Evolutionary conservation across 2,888 invertebrate genomes (phyloP).

Genomic region (Ennomos quercinarius): DNA sequence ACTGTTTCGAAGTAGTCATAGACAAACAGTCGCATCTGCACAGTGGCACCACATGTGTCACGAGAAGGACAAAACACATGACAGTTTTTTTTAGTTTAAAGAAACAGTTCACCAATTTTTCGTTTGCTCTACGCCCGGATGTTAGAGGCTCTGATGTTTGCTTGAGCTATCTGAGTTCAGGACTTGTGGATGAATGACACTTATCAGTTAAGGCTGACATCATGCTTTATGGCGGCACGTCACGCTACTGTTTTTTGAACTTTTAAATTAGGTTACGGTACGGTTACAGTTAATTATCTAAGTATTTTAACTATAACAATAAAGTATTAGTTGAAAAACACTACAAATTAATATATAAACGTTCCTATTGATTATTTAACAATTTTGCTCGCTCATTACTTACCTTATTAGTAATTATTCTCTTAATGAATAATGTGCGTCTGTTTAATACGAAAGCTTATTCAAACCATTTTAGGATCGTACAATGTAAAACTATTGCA

Average conservation of each 20-base stretch:
- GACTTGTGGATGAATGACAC: constrained; percentile 67
- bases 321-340: too few species aligned
- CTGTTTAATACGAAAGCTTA: too few species aligned
- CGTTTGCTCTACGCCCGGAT: constrained; percentile 73
- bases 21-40: constrained; percentile 30
- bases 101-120: constrained; percentile 52
- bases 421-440: too few species aligned
- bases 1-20: neutral
- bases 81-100: too few species aligned
- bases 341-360: too few species aligned
- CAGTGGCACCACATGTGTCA: constrained; percentile 59
- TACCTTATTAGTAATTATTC: too few species aligned
- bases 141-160: constrained; percentile 63
- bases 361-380: too few species aligned
- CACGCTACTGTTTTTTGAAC: constrained; percentile 64
- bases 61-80: constrained; percentile 52
- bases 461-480: neutral
- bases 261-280: constrained; percentile 15
- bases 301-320: too few species aligned
- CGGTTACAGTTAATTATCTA: neutral
- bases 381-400: too few species aligned
- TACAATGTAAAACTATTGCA: neutral
- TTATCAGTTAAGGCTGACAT: constrained; percentile 71
- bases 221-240: constrained; percentile 62
- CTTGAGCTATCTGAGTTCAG: constrained; percentile 64